Evolutionary conservation across 2,797 vertebrate genomes (phyloP).

Genomic region (Lepidocolaptes lacrymiger): DNA sequence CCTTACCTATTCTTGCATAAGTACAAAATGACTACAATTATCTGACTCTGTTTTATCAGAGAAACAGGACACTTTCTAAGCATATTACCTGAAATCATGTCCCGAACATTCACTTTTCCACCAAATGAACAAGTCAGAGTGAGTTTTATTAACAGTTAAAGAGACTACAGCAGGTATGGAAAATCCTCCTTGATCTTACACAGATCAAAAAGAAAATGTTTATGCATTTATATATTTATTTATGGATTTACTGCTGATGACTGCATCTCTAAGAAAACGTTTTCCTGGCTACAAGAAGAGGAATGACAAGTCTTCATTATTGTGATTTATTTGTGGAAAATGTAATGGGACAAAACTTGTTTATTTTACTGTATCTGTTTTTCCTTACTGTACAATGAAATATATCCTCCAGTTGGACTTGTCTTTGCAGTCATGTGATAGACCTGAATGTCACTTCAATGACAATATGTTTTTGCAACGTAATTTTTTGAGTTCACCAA

Average conservation of each 20-base stretch:
- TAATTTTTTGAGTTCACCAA: neutral
- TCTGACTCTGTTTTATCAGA: neutral
- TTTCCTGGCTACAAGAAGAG: neutral
- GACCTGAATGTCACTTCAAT: neutral
- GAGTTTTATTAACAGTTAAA: neutral
- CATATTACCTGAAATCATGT: neutral
- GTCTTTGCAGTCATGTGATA: neutral
- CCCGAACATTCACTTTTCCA: neutral
- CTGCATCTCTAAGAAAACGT: neutral
- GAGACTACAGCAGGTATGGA: neutral
- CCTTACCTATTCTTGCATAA: neutral
- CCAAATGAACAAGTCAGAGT: neutral
- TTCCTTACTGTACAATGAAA: neutral
- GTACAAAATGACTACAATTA: neutral
- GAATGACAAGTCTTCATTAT: neutral
- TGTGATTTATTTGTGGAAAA: constrained; percentile 40
- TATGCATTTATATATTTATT: neutral
- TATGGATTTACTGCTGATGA: neutral
- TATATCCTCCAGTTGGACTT: neutral
- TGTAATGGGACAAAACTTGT: neutral
- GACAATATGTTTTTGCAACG: neutral
- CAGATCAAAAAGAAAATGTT: constrained; percentile 16
- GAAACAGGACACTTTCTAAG: neutral
- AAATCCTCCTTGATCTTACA: neutral
- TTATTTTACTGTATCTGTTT: constrained; percentile 17